Evolutionary conservation across 2,797 vertebrate genomes (phyloP).

Genomic region (Catostomus latipinnis): DNA sequence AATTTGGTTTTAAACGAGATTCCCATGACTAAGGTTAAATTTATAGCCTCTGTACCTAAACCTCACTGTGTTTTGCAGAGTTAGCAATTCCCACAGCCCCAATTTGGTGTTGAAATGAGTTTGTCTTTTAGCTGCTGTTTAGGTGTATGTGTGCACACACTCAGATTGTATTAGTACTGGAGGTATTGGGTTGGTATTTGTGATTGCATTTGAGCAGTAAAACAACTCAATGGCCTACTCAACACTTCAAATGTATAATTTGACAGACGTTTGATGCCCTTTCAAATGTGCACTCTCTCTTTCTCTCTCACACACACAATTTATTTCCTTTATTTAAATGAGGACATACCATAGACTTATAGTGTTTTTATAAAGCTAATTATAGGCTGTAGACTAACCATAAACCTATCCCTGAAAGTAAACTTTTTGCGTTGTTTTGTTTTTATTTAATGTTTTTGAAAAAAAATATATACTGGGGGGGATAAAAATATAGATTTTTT

Average conservation of each 20-base stretch:
- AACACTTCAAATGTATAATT: constrained; percentile 43
- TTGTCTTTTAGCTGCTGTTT: constrained; percentile 55
- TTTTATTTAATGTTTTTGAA: too few relatives aligned
- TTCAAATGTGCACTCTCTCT: not conserved
- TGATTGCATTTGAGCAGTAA: constrained; percentile 55
- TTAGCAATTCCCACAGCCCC: constrained; percentile 52
- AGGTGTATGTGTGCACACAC: constrained; percentile 17
- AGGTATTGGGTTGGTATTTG: constrained; percentile 48
- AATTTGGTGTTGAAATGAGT: constrained; percentile 57
- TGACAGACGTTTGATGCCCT: not conserved
- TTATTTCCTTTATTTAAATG: not conserved
- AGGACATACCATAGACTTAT: not conserved
- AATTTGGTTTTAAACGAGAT: constrained; percentile 63
- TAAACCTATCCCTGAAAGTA: too few relatives aligned
- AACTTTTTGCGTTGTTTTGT: too few relatives aligned
- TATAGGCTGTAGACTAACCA: too few relatives aligned
- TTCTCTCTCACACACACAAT: not conserved
- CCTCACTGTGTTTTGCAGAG: constrained; percentile 56
- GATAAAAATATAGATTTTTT: too few relatives aligned
- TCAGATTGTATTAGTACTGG: constrained; percentile 21
- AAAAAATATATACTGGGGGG: too few relatives aligned
- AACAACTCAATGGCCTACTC: constrained; percentile 50
- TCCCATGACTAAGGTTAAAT: constrained; percentile 61
- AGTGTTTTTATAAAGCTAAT: too few relatives aligned
- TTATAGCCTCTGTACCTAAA: constrained; percentile 54